A percentile compares a stretch with the other conserved stretches of the same genome.
Conservation (phyloP, 2,797 vertebrate species). For the Anas bernieri region DNA sequence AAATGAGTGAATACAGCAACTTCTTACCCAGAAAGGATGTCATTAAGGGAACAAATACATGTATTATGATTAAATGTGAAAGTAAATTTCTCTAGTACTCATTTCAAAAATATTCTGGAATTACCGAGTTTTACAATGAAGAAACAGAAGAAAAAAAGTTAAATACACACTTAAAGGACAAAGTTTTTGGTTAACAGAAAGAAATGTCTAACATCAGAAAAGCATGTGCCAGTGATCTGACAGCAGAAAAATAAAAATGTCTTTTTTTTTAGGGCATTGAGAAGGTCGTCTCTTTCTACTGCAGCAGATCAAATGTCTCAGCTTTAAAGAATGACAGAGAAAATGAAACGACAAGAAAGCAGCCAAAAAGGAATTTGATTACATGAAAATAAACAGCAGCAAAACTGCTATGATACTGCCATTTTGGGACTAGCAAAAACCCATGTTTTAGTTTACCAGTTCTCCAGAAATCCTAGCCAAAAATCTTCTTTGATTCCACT, state of each 20-base stretch:
- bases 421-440: neutral
- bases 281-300: neutral
- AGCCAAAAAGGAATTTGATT: neutral
- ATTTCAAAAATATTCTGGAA: conserved; percentile 1
- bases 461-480: neutral
- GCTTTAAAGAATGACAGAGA: conserved; percentile 6
- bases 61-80: neutral
- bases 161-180: neutral
- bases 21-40: neutral
- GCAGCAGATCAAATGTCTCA: conserved; percentile 1
- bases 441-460: neutral
- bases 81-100: neutral
- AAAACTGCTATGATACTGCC: neutral
- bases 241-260: neutral
- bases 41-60: neutral
- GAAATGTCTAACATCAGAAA: neutral
- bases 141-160: neutral
- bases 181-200: conserved; percentile 11
- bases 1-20: conserved; percentile 9
- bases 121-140: neutral
- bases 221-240: neutral
- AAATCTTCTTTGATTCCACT: neutral
- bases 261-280: neutral
- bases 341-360: conserved; percentile 8
- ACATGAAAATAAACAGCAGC: neutral